Evolutionary conservation across 2,797 vertebrate genomes (phyloP), one percentile per base, ranked within the genome.

Genomic region (Brotula barbata): DNA sequence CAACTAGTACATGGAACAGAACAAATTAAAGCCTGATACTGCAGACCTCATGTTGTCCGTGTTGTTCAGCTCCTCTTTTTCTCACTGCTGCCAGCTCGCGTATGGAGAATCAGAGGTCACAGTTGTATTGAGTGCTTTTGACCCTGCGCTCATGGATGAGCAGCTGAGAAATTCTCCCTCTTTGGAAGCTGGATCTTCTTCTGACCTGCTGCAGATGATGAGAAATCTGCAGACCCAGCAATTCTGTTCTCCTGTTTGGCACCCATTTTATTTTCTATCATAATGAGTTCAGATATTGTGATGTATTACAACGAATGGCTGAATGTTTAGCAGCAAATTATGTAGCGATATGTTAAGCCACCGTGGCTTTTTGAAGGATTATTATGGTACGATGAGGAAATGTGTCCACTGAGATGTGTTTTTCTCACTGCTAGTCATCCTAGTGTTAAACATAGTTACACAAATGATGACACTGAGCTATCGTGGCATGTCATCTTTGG

Each of bases 401-500:
- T 68, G 43, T 47, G 60, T 47, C 37, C 25, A 8, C n/a, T 49
- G 55, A 62, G 52, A 75, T 68, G 43, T 47, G 60, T 47, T 40
- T 71, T 67, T 75, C 21, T 56, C 62, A 47, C 61, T 39, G 31
- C 50, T 60, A 65, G 56, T 47, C 57, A 52, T 6, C 34, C 44
- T 2, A 28, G 57, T 23, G 45, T 80, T 78, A 78, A 78, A 80
- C 85, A 79, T 71, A 81, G 76, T 64, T 50, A 9, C 19, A 49
- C 28, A 44, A 69, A 72, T 40, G 36, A 47, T 83, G 83, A 86
- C 74, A 75, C 57, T 81, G 76, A 85, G 70, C 58, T 46, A 21
- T 68, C 64, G 3, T 64, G 78, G 39, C 72, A 41, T 73, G 58
- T 78, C 78, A 77, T 50, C 68, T 75, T 57, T 46, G 49, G 63